A percentile compares a stretch with the other conserved stretches of the same genome.
Conservation (phyloP, 2,888 invertebrate genomes). For the Nomada ferruginata region DNA sequence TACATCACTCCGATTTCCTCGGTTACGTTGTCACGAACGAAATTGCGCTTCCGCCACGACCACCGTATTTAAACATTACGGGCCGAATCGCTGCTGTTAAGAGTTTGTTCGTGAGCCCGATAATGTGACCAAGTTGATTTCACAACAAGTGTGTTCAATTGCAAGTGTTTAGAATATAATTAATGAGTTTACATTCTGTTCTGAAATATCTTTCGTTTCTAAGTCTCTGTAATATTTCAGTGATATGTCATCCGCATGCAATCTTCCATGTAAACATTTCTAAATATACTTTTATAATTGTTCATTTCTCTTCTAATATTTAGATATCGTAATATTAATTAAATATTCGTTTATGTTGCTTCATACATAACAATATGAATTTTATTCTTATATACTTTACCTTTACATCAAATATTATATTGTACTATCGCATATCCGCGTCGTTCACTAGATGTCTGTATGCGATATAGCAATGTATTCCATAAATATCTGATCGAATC, state of each 20-base stretch:
- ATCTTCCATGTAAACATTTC: conserved; percentile 49
- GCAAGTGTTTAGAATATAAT: conserved; percentile 48
- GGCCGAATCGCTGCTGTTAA: conserved; percentile 26
- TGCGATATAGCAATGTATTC: conserved; percentile 37
- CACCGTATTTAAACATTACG: conserved; percentile 38
- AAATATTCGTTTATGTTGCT: conserved; percentile 16
- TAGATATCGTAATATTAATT: conserved; percentile 9
- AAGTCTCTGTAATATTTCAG: conserved; percentile 13
- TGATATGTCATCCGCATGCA: conserved; percentile 33
- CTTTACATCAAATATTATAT: conserved; percentile 18
- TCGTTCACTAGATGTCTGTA: conserved; percentile 8
- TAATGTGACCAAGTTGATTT: conserved; percentile 49
- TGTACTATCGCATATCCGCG: conserved; percentile 7
- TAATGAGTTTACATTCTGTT: conserved; percentile 21
- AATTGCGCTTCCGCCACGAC: conserved; percentile 33
- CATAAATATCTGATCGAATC: conserved; percentile 12
- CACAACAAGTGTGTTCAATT: conserved; percentile 62
- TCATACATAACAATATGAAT: conserved; percentile 10
- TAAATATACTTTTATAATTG: conserved; percentile 20
- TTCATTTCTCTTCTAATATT: conserved; percentile 7
- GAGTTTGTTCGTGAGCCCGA: conserved; percentile 40
- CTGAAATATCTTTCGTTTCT: conserved; percentile 11
- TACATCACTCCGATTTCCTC: conserved; percentile 7
- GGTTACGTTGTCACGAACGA: conserved; percentile 28
- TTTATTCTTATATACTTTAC: conserved; percentile 6